Base-by-base conservation (phyloP, 2,888 invertebrate species). In the Portevinia maculata region DNA sequence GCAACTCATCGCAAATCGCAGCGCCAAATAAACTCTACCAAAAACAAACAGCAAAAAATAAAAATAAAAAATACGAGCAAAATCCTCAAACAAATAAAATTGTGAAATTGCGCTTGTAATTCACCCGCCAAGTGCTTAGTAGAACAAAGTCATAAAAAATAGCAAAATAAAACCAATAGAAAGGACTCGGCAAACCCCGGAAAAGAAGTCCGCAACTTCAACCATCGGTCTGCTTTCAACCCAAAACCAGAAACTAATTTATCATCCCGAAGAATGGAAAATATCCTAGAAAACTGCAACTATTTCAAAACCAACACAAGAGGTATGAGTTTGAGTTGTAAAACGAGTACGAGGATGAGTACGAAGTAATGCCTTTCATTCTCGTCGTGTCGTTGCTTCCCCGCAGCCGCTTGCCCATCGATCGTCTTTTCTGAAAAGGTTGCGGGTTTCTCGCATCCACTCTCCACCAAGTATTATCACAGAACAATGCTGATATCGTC, bases 91-190 rank as follows among this genome's bases (percentile, higher is more conserved):
- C 83, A 78, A 83, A 83, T 83, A 78, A 83, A 78, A 83, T 83
- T 78, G 83, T 83, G 83, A 83, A 83, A 83, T 83, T 83, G 83
- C 78, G 83, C 83, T 83, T 83, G 83, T 83, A 83, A 83, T 83
- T 83, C 78, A 73, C 76, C 83, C 83, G 67, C 83, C 83, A 83
- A 83, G 83, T 83, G 83, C 83, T 83, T 78, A 78, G 67, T 78
- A 73, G 84, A 86, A 87, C 87, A 87, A 85, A 86, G 85, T 87
- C 87, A 88, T 87, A 88, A 88, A 88, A 88, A 88, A 86, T 84
- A 85, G 78, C 76, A 85, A 87, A 85, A 84, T 81, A 79, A 84
- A 85, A 85, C 85, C 84, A 78, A 83, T 83, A 83, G 78, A 76
- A 84, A 75, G 57, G 87, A 85, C 84, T 71, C 69, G 64, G 52